phyloP scores from a whole-genome alignment of 2,797 vertebrate species.

The Darevskia mixta region DNA sequence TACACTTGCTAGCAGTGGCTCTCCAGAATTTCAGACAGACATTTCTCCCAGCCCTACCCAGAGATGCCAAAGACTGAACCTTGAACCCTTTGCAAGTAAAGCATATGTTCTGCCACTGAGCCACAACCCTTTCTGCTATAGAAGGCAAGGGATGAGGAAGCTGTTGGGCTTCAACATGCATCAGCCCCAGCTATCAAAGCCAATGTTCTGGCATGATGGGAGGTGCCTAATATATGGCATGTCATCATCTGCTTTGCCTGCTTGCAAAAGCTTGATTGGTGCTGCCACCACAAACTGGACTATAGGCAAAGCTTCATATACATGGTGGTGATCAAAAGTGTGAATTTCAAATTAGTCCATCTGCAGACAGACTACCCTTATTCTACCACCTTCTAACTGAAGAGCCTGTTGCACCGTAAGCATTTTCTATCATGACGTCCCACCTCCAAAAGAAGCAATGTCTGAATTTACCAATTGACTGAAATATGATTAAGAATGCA shows the following conservation, averaged over 20 bases:
- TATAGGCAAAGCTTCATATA: not conserved
- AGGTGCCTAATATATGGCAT: too few species aligned
- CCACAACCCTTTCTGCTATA: too few species aligned
- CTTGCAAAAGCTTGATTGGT: not conserved
- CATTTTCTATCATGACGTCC: not conserved
- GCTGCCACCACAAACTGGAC: not conserved
- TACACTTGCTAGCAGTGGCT: too few species aligned
- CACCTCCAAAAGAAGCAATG: not conserved
- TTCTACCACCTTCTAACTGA: not conserved
- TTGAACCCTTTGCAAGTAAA: too few species aligned
- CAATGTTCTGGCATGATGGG: too few species aligned
- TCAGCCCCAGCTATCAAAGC: too few species aligned
- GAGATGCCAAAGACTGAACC: too few species aligned
- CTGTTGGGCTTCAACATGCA: too few species aligned
- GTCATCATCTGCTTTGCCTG: not conserved
- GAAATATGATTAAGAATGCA: not conserved
- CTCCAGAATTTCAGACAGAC: too few species aligned
- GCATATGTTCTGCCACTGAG: too few species aligned
- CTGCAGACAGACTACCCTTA: not conserved
- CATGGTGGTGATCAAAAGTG: not conserved
- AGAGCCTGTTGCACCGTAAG: not conserved
- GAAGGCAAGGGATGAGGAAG: too few species aligned
- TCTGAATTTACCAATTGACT: not conserved
- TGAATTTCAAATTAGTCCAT: not conserved
- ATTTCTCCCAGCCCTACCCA: too few species aligned